Percentiles rank a stretch among this genome's conserved stretches.
Evolutionary conservation across 2,888 invertebrate genomes (phyloP).

Genomic region (Seira musarum): DNA sequence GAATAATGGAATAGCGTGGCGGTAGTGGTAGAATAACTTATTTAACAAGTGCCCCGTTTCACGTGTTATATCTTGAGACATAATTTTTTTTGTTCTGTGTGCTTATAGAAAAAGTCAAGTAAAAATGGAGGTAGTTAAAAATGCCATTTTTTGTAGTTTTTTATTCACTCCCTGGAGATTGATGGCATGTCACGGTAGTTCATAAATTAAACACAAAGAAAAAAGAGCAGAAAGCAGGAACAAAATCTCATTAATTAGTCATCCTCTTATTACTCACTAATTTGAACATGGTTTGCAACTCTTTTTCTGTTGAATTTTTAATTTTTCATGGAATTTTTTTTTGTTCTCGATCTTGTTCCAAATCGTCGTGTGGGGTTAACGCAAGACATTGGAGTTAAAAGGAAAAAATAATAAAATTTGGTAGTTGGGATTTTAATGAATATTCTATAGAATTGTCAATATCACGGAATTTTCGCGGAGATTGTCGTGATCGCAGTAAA

Average conservation of each 20-base stretch:
- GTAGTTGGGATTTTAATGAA: too few species aligned
- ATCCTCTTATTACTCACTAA: conserved; percentile 54
- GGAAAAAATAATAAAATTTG: too few species aligned
- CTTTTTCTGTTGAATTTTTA: conserved; percentile 60
- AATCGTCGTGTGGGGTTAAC: conserved; percentile 29
- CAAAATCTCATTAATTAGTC: conserved; percentile 55
- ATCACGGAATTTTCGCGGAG: too few species aligned
- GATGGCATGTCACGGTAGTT: conserved; percentile 37
- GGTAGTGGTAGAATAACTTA: neutral
- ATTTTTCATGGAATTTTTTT: conserved; percentile 36
- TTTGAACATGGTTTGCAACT: conserved; percentile 60
- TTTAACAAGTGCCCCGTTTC: neutral
- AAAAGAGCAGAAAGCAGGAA: conserved; percentile 20
- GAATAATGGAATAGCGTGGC: neutral
- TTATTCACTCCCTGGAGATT: conserved; percentile 24
- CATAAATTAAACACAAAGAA: conserved; percentile 26
- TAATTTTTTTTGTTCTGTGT: neutral
- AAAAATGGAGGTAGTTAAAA: neutral
- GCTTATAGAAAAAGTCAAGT: neutral
- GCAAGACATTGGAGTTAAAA: too few species aligned
- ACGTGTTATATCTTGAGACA: neutral
- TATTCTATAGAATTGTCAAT: too few species aligned
- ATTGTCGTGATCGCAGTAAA: too few species aligned
- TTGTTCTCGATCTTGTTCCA: neutral
- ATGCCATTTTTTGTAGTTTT: neutral